Base-by-base conservation (phyloP, 2,797 vertebrate species). In the Crenuchus spilurus region DNA sequence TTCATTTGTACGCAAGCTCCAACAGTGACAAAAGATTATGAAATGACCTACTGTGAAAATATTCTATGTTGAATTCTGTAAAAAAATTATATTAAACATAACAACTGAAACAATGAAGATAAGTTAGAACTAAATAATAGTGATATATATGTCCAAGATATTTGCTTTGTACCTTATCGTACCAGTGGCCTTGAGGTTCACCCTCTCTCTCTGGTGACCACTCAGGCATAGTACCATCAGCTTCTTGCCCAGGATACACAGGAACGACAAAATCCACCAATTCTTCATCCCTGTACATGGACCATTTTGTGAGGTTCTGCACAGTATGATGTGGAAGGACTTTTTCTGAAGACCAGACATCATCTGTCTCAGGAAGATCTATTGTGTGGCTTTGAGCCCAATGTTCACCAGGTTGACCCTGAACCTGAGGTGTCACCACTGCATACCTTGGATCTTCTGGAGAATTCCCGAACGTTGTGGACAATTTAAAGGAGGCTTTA, bases 351-450 rank as follows among this genome's bases (percentile, higher is more conserved):
- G 90, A 86, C 94, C 92, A 93, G 9, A 85, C 74, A 71, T 94
- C 92, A 65, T 90, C 80, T 80, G 90, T 88, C 79, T 93, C 88
- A 54, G 64, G 87, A 41, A 86, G 83, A 61, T 88, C 89, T 79
- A 82, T 82, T 72, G 85, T 84, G 64, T 90, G 84, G 20, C 88
- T 87, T 65, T 83, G 87, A 75, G 92, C 91, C 92, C 91, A 94
- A 81, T 95, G 93, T 82, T 94, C 89, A 72, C 79, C 90, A 60
- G 86, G 88, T 33, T 88, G 91, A 72, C 91, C 92, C 57, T 97
- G 94, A 39, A 96, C 88, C 78, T 92, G 94, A 51, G 97, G 96
- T 85, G 92, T 92, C 74, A 97, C 96, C 28, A 98, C 93, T 1
- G 97, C 96, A 71, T 95, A 98, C 79, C 91, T 90, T 51, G 79